Conservation (phyloP, 2,113 vertebrate genomes). For the Brachypteracias leptosomus region DNA sequence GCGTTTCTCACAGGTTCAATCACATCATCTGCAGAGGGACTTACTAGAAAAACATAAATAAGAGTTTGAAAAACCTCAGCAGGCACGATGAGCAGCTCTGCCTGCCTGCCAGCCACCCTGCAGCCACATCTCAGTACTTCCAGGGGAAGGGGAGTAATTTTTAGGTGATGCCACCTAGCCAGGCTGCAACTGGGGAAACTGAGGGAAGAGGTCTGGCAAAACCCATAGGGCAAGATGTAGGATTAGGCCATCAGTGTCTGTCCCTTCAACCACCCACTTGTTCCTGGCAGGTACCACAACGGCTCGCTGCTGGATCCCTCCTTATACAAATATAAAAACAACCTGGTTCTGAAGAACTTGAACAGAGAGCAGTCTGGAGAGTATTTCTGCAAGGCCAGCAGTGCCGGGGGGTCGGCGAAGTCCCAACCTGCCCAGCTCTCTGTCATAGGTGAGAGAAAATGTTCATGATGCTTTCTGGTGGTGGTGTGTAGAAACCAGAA, state of each 20-base stretch:
- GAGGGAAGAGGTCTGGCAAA: neutral
- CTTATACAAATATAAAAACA: slow-evolving; percentile 79
- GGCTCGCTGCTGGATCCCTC: slow-evolving; percentile 80
- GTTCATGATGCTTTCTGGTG: neutral
- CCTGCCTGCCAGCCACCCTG: neutral
- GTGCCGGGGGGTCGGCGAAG: slow-evolving; percentile 83
- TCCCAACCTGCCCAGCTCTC: slow-evolving; percentile 82
- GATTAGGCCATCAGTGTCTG: neutral
- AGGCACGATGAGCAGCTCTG: neutral
- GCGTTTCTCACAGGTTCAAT: neutral
- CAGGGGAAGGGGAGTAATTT: neutral
- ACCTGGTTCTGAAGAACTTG: slow-evolving; percentile 85
- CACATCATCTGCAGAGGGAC: neutral
- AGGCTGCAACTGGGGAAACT: neutral
- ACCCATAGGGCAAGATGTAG: neutral
- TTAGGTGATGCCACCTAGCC: neutral
- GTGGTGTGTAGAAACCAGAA: neutral
- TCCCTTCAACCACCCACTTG: neutral
- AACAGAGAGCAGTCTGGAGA: slow-evolving; percentile 83
- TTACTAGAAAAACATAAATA: neutral
- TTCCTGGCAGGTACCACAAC: slow-evolving; percentile 89
- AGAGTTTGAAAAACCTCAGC: neutral
- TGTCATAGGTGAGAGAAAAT: slow-evolving; percentile 81
- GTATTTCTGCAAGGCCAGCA: slow-evolving; percentile 92
- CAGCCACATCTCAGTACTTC: neutral